Evolutionary conservation across 2,113 vertebrate genomes (phyloP), one percentile per base, ranked within the genome.

Genomic region (Gallinago paraguaiae): DNA sequence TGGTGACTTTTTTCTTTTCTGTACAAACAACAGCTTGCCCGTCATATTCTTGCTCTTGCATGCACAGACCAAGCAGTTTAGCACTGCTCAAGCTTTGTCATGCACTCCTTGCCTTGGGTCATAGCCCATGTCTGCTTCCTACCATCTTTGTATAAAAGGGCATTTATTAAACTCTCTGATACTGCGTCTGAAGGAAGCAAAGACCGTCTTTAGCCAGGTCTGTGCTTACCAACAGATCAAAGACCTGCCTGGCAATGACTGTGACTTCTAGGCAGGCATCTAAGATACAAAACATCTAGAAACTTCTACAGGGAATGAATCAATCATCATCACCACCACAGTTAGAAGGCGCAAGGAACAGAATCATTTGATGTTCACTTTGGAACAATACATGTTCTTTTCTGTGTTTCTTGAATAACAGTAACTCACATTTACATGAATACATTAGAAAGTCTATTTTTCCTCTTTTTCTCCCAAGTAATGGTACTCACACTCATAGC

Each of bases 381-480:
- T 69, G n/a, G 46, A 93, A 82, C 65, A 92, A 93, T 76, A 64
- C 25, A 57, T 7, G 10, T 68, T 86, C 64, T 17, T 90, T 79
- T 81, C 43, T 64, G 17, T 56, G 23, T 81, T 83, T 83, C 57
- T 72, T 78, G 71, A 93, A 43, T 71, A 91, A 88, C 20, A 78
- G 60, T 46, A 94, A 75, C 35, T 86, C 71, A 69, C 60, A 90
- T 90, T 90, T 93, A 83, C 64, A 83, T 46, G 63, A 96, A 90
- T 35, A 86, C 17, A 63, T 78, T 64, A 71, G 48, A 68, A 94
- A 88, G n/a, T 16, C 54, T 83, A 10, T 71, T 83, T 83, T 91
- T 82, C 54, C 70, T 43, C 37, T 80, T 41, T 3, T 64, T 13
- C 13, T 41, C 31, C 30, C 12, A 90, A 71, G 69, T 53, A 82